These are phyloP conservation scores for Pantherophis alleghaniensis DNA, from an alignment of 2,797 vertebrate species.

Conservation along the genomic window DNA sequence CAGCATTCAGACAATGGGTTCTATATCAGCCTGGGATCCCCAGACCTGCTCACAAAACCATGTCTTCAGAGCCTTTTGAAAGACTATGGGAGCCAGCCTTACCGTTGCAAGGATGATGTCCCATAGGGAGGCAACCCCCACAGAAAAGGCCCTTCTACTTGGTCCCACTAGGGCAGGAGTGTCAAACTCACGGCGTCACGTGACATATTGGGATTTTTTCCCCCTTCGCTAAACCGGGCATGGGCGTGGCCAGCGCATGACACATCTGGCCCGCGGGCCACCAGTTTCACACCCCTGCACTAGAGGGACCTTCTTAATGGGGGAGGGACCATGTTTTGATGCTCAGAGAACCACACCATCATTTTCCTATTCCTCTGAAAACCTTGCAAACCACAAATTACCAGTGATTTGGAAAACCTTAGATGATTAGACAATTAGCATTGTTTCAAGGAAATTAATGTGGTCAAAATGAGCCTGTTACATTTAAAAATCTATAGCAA, in stretches of 20 bases:
- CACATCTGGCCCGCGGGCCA: too few relatives aligned
- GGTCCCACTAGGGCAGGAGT: background rate
- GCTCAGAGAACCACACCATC: conserved; percentile 25
- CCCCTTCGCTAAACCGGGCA: too few relatives aligned
- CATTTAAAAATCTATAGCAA: background rate
- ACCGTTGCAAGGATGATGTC: background rate
- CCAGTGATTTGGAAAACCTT: background rate
- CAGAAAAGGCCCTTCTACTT: background rate
- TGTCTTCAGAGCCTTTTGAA: background rate
- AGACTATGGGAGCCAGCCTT: background rate
- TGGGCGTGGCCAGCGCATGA: too few relatives aligned
- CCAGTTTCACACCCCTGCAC: too few relatives aligned
- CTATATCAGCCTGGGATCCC: background rate
- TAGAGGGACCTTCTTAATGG: background rate
- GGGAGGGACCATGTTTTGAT: background rate
- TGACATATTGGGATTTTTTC: too few relatives aligned
- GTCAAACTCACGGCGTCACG: accelerated
- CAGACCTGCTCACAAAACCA: background rate
- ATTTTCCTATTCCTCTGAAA: conserved; percentile 3
- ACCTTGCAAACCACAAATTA: background rate
- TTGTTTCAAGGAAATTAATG: background rate
- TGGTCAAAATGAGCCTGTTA: background rate
- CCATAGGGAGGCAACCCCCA: background rate
- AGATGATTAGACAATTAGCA: background rate
- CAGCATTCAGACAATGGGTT: background rate